phyloP scores from a whole-genome alignment of 30 jellyfish, hydroid and myxozoan genomes.

The Hydractinia symbiolongicarpus region DNA sequence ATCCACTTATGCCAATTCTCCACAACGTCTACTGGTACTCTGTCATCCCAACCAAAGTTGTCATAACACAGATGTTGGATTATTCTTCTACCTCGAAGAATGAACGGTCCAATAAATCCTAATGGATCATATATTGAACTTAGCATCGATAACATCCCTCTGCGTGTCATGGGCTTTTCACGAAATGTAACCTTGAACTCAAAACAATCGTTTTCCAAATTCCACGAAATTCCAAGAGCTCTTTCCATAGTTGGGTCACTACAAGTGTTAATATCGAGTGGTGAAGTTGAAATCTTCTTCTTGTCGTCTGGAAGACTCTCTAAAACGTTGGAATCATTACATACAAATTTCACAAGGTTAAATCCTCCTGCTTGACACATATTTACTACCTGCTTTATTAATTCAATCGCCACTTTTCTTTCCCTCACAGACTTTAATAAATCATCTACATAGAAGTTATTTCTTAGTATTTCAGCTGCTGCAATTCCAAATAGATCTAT shows the following conservation, averaged over 20 bases:
- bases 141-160: constrained; percentile 32
- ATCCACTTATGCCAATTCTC: constrained; percentile 43
- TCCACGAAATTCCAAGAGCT: neutral
- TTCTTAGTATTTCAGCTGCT: neutral
- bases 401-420: neutral
- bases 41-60: constrained; percentile 17
- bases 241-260: neutral
- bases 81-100: constrained; percentile 18
- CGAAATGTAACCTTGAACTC: too few relatives aligned
- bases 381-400: neutral
- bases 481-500: neutral
- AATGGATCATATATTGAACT: neutral
- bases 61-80: constrained; percentile 7
- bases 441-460: neutral
- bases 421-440: too few relatives aligned
- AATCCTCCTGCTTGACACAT: neutral
- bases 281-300: neutral
- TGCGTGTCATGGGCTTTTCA: constrained; percentile 29
- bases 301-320: neutral
- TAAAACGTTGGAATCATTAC: constrained; percentile 5
- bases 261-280: neutral
- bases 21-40: neutral
- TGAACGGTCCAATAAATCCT: constrained; percentile 20
- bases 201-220: neutral
- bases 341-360: neutral